Evolutionary conservation across 2,113 vertebrate species (phyloP), one percentile per base, ranked within the genome.

Genomic region (Myrmecophaga tridactyla): DNA sequence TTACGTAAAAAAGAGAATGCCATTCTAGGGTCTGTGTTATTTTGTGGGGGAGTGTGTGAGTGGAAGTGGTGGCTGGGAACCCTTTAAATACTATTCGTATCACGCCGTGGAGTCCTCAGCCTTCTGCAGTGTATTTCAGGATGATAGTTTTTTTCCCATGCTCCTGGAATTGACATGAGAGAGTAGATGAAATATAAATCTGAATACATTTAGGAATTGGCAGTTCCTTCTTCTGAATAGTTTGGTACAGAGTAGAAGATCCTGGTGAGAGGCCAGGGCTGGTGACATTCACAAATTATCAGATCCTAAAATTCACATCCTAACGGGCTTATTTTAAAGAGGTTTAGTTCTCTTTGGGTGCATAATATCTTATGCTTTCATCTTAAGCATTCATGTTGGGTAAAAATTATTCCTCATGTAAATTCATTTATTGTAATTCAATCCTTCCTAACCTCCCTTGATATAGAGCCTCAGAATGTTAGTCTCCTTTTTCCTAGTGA

Each of bases 381-480:
- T 98, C 89, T 96, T 96, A 97, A 96, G 93, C 90, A 97, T 98
- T 98, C 94, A 83, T 97, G 94, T 97, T 97, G 96, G 93, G 97
- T 96, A 97, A 98, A 96, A 96, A 95, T 0, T 82, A 97, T 92
- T 96, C 94, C 96, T 98, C 93, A 97, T 98, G 96, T 97, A 98
- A 98, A 98, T 98, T 97, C 96, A 98, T 98, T 92, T 98, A 98
- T 98, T 98, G 85, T 98, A 98, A 98, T 98, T 97, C 97, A 97
- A 1, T 96, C 95, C 95, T 97, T 95, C 96, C 95, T 94, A 90
- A 94, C 93, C 75, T 98, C 96, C 94, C 94, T 96, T 95, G 96
- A 96, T 97, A 95, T 92, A 90, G 95, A 95, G 90, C 92, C 94
- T 89, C 95, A 97, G 95, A 97, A 96, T 95, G 94, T 94, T 96